A percentile compares a stretch with the other conserved stretches of the same genome.
phyloP scores from a whole-genome alignment of 2,113 vertebrate species.

The Calyptomena viridis region DNA sequence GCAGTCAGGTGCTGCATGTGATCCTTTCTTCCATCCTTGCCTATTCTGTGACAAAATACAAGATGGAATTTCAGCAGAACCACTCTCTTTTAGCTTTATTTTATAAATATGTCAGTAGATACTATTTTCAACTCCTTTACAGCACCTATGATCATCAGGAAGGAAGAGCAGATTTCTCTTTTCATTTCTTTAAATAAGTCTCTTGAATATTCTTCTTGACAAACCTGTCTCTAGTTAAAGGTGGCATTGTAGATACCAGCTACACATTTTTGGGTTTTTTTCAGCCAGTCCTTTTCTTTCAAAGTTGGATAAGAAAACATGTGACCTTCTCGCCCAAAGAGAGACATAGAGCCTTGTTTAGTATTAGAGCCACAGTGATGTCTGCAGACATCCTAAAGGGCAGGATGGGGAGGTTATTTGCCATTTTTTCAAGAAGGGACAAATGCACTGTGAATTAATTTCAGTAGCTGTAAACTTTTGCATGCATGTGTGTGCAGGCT shows the following conservation, averaged over 20 bases:
- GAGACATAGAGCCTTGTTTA: background rate
- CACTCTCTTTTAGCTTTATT: background rate
- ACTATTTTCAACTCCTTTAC: background rate
- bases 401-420: background rate
- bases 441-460: background rate
- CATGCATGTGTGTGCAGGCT: background rate
- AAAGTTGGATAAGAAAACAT: background rate
- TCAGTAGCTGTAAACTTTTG: background rate
- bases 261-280: background rate
- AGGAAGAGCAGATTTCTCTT: background rate
- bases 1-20: background rate
- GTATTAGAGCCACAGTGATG: background rate
- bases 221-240: background rate
- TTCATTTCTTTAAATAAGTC: background rate
- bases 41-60: background rate
- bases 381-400: background rate
- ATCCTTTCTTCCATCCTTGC: background rate
- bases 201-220: background rate
- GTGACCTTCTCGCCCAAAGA: background rate
- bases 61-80: background rate
- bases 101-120: background rate
- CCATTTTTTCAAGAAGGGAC: background rate
- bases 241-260: background rate
- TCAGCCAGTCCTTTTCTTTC: background rate
- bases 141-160: background rate